Base-by-base conservation (phyloP, 2,113 vertebrate species). In the Xiphophorus couchianus region DNA sequence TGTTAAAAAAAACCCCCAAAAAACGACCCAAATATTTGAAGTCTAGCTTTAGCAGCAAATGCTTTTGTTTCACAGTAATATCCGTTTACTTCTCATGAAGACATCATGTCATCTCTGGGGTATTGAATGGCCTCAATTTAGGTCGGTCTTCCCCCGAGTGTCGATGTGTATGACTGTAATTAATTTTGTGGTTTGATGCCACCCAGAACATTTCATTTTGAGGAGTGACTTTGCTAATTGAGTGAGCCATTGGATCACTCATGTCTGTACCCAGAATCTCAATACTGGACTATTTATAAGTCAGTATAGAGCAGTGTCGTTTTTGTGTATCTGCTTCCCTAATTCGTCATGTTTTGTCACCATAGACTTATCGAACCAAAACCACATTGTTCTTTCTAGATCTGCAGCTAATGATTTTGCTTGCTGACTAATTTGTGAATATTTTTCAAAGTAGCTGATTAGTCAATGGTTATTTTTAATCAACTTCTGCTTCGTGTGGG, bases 191-290 rank as follows among this genome's bases (percentile, higher is more conserved):
- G 30, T 66, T 83, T 62, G 42, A 61, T 70, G 48, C 83, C 75
- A 86, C 84, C 86, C 77, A 77, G 65, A 83, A 67, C 70, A 72
- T 70, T 65, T 62, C 72, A 73, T 80, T 77, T 54, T 37, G 35
- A 37, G 35, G 37, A 73, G 65, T 39, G 72, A 44, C 76, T 69
- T 60, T 15, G 74, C 65, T 76, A 78, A 82, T 13, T 62, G 69
- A 62, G 27, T 48, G 44, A 48, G 44, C 14, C 44, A 48, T 19
- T 5, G 14, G 44, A 9, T 58, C 51, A 11, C 51, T n/a, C 17
- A 48, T 48, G 51, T 58, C 17, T 19, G 30, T 74, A 48, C 44
- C 17, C 6, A 5, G 44, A 48, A 4, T 71, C 19, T 73, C 72
- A 29, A 14, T 73, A 60, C 62, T 35, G 8, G 14, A 66, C 22